phyloP scores from a whole-genome alignment of 2,888 invertebrate species.

The Epistrophella euchroma region DNA sequence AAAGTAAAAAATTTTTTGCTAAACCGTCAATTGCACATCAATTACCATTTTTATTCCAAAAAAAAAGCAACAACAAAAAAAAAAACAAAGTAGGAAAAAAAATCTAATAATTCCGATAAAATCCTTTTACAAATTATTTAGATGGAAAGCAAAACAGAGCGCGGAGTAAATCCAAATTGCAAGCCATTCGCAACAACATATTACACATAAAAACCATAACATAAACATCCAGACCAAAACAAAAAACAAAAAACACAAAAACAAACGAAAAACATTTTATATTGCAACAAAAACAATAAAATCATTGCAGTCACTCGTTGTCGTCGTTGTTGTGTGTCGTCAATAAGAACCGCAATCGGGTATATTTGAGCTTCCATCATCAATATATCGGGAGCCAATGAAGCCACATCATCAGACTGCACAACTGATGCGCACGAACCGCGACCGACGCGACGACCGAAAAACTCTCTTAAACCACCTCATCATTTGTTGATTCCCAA shows the following conservation, averaged over 20 bases:
- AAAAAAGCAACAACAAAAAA: too few relatives aligned
- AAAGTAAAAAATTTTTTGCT: conserved; percentile 28
- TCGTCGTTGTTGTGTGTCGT: conserved; percentile 19
- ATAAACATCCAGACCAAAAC: conserved; percentile 61
- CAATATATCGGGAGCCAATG: conserved; percentile 69
- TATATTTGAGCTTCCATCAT: conserved; percentile 55
- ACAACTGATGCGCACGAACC: not conserved
- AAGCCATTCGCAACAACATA: conserved; percentile 66
- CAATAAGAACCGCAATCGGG: conserved; percentile 57
- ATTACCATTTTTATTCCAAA: conserved; percentile 31
- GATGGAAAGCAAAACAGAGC: conserved; percentile 40
- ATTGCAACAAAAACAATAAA: conserved; percentile 1
- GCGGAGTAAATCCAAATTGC: conserved; percentile 40
- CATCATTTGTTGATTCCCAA: conserved; percentile 71
- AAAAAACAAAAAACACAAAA: conserved; percentile 46
- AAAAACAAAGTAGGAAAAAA: not conserved
- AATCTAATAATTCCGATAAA: conserved; percentile 58
- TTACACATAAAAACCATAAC: conserved; percentile 72
- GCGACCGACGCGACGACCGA: not conserved
- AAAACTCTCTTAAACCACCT: conserved; percentile 43
- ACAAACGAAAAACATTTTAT: conserved; percentile 1
- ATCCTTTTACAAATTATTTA: conserved; percentile 75
- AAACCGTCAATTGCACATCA: conserved; percentile 36
- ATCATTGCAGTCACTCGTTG: conserved; percentile 60
- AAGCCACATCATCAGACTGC: conserved; percentile 58